Evolutionary conservation across 1,140 invertebrate species (phyloP).

Genomic region (Drosophila grimshawi): DNA sequence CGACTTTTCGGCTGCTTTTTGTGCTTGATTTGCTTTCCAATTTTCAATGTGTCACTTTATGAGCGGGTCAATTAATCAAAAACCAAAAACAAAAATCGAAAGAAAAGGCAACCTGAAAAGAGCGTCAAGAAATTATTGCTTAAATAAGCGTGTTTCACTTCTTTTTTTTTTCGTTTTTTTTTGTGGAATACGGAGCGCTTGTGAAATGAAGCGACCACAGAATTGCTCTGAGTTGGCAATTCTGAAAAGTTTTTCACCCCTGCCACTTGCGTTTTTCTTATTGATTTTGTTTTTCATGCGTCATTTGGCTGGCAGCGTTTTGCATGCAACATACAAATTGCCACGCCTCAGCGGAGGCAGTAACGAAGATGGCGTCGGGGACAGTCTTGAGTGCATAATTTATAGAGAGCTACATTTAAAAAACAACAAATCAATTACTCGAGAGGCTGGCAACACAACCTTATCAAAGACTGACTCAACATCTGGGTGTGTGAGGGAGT

Average conservation of each 20-base stretch:
- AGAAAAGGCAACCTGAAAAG: constrained; percentile 42
- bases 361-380: not conserved
- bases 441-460: not conserved
- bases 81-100: constrained; percentile 54
- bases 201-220: constrained; percentile 74
- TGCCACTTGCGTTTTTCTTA: constrained; percentile 42
- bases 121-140: constrained; percentile 77
- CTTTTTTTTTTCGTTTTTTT: constrained; percentile 2
- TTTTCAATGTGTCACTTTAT: constrained; percentile 83
- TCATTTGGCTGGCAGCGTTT: constrained; percentile 64
- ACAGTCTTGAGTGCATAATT: constrained; percentile 52
- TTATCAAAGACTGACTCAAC: constrained; percentile 8
- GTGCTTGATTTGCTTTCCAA: constrained; percentile 82
- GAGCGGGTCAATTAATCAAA: constrained; percentile 80
- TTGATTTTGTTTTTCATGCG: constrained; percentile 76
- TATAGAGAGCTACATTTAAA: constrained; percentile 59
- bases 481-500: not conserved
- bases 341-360: constrained; percentile 36
- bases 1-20: constrained; percentile 73
- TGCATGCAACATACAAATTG: constrained; percentile 48
- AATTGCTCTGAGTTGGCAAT: constrained; percentile 67
- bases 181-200: constrained; percentile 29
- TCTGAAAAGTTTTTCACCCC: constrained; percentile 44
- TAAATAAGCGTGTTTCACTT: constrained; percentile 73
- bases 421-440: constrained; percentile 60